Conservation (phyloP, 1,140 invertebrate genomes). For the Sitobion miscanthi region DNA sequence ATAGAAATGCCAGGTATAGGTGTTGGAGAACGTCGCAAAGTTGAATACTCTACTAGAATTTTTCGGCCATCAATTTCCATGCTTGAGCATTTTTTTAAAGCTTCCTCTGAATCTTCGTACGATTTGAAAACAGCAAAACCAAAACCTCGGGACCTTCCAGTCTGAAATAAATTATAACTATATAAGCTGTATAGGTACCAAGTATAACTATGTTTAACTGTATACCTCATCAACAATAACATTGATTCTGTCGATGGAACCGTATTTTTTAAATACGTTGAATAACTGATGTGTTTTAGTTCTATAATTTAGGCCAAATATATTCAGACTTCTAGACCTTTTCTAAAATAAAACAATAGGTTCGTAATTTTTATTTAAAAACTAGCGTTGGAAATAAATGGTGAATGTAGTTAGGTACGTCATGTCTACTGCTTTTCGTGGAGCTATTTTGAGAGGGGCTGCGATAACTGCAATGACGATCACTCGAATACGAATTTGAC, state of each 20-base stretch:
- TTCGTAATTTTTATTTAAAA: neutral
- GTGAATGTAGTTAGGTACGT: too few species aligned
- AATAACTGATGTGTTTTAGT: constrained; percentile 93
- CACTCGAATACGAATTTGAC: constrained; percentile 59
- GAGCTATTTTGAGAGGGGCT: constrained; percentile 62
- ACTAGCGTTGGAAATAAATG: neutral
- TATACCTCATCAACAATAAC: constrained; percentile 94
- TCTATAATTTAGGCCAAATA: constrained; percentile 92
- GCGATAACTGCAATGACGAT: constrained; percentile 61
- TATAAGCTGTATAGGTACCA: too few species aligned
- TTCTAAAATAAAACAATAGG: constrained; percentile 65
- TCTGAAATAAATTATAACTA: constrained; percentile 67
- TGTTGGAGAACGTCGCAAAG: constrained; percentile 95
- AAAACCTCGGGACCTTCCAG: constrained; percentile 89
- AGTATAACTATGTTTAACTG: neutral
- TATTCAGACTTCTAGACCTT: constrained; percentile 86
- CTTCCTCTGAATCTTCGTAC: constrained; percentile 87
- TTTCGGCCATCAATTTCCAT: constrained; percentile 92
- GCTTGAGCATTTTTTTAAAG: constrained; percentile 91
- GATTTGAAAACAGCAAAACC: constrained; percentile 95
- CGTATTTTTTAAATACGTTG: constrained; percentile 92
- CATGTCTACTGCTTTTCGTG: neutral
- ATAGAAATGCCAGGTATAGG: constrained; percentile 98
- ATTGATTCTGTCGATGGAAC: constrained; percentile 88
- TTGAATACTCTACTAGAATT: constrained; percentile 97